Percentiles rank a stretch among this genome's conserved stretches.
Evolutionary conservation across 2,797 vertebrate species (phyloP).

Genomic region (Propithecus deckenii): DNA sequence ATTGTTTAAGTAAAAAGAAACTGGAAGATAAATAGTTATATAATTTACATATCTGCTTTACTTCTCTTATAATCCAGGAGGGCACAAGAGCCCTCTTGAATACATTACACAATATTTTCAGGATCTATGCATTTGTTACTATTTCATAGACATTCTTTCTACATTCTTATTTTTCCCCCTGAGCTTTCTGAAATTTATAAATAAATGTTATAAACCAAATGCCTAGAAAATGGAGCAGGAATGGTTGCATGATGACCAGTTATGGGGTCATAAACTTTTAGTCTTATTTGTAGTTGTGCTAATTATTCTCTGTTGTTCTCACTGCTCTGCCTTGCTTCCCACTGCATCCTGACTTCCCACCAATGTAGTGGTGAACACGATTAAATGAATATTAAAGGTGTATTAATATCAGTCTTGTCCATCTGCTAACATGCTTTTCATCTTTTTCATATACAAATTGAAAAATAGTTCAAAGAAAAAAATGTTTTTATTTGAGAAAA

Average conservation of each 20-base stretch:
- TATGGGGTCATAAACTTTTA: not conserved
- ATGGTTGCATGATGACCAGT: not conserved
- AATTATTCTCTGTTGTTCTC: not conserved
- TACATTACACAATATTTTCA: not conserved
- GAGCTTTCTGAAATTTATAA: not conserved
- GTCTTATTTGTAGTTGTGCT: not conserved
- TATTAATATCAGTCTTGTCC: not conserved
- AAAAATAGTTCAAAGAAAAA: constrained; percentile 30
- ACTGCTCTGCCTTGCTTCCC: not conserved
- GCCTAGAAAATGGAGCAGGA: not conserved
- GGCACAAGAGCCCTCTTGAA: not conserved
- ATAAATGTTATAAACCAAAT: not conserved
- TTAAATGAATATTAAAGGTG: not conserved
- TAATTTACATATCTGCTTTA: not conserved
- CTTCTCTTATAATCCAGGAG: not conserved
- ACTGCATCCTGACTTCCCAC: not conserved
- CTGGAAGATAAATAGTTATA: not conserved
- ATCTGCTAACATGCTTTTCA: not conserved
- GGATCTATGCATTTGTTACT: not conserved
- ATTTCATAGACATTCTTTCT: not conserved
- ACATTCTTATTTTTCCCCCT: not conserved
- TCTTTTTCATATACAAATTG: constrained; percentile 26
- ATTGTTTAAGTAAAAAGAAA: not conserved
- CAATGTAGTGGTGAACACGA: not conserved
- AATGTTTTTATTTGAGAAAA: not conserved